Conservation (phyloP, 2,888 invertebrate genomes). For the Aricia artaxerxes region DNA sequence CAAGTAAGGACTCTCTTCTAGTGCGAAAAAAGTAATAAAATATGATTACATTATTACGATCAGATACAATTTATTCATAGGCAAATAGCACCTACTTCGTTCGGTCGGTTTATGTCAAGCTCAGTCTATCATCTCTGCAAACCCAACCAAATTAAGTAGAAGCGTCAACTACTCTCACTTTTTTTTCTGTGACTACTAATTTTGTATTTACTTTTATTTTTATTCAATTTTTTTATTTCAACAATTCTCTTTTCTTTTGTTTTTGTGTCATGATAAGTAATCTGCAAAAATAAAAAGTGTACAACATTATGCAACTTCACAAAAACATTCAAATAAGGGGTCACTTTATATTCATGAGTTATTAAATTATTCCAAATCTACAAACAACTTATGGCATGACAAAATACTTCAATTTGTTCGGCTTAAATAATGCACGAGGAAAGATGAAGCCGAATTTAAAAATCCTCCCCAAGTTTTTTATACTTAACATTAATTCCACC, state of each 20-base stretch:
- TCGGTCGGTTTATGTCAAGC: background rate
- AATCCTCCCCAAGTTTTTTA: slow-evolving; percentile 49
- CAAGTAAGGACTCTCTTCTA: background rate
- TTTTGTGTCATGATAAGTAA: too few relatives aligned
- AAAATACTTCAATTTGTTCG: slow-evolving; percentile 26
- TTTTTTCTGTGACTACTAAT: too few relatives aligned
- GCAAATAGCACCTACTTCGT: background rate
- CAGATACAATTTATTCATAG: background rate
- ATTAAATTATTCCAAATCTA: slow-evolving; percentile 25
- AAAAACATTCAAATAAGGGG: slow-evolving; percentile 8
- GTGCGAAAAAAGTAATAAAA: background rate
- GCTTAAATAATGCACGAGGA: slow-evolving; percentile 38
- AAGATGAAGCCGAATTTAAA: slow-evolving; percentile 45
- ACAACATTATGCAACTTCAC: background rate
- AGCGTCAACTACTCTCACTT: too few relatives aligned
- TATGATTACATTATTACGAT: background rate
- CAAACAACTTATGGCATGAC: slow-evolving; percentile 11
- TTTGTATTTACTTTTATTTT: background rate
- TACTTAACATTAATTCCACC: slow-evolving; percentile 57
- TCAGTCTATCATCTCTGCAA: background rate
- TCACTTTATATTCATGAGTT: slow-evolving; percentile 8
- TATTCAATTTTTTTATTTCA: background rate
- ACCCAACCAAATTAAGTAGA: background rate
- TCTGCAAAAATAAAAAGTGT: too few relatives aligned
- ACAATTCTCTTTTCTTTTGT: too few relatives aligned